A percentile compares a stretch with the other conserved stretches of the same genome.
Conservation (phyloP, 1,140 invertebrate species). For the Phenacoccus solenopsis region DNA sequence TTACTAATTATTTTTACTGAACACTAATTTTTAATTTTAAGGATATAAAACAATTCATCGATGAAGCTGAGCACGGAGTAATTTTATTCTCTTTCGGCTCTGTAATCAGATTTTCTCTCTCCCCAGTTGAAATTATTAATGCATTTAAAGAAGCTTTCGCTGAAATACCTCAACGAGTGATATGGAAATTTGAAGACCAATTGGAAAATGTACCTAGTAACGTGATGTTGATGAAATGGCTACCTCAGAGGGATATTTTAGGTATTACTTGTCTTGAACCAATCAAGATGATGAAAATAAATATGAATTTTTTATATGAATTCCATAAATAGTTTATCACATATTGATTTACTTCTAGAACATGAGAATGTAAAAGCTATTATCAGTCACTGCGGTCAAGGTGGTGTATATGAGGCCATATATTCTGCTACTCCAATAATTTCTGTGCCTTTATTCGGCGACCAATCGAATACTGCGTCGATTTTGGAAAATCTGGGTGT, state of each 20-base stretch:
- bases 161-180: constrained; percentile 41
- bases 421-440: constrained; percentile 37
- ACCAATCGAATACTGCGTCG: constrained; percentile 27
- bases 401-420: constrained; percentile 37
- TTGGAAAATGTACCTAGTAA: constrained; percentile 19
- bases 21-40: constrained; percentile 19
- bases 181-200: constrained; percentile 53
- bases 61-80: constrained; percentile 39
- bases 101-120: constrained; percentile 17
- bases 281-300: not conserved
- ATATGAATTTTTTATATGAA: no score
- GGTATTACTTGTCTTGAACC: not conserved
- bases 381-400: constrained; percentile 34
- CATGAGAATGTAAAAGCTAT: constrained; percentile 6
- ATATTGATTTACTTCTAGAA: not conserved
- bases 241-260: constrained; percentile 23
- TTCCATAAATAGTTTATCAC: no score
- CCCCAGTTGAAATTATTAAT: constrained; percentile 30
- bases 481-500: not conserved
- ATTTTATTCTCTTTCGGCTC: constrained; percentile 57
- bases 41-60: constrained; percentile 25
- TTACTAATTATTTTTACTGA: no score
- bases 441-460: constrained; percentile 37
- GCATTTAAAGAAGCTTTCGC: constrained; percentile 29
- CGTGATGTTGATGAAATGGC: constrained; percentile 19